A percentile compares a stretch with the other conserved stretches of the same genome.
Conservation (phyloP, 1,140 invertebrate species). For the Ephestia elutella region DNA sequence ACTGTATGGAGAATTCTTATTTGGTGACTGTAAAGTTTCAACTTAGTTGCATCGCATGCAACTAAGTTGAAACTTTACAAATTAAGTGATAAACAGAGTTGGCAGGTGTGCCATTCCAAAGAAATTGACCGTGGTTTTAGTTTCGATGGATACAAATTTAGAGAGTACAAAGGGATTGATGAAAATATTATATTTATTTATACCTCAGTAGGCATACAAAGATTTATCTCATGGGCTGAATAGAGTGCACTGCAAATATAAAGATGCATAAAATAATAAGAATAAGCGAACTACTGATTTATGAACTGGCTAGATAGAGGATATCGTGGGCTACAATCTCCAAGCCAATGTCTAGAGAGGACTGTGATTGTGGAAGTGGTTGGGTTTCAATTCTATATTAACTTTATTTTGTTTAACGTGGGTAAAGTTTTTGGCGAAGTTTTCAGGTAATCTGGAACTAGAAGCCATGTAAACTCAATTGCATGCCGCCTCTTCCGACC, state of each 20-base stretch:
- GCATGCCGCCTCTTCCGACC: background rate
- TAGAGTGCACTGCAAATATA: too few relatives aligned
- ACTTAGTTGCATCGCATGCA: background rate
- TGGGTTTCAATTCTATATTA: background rate
- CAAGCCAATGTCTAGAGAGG: too few relatives aligned
- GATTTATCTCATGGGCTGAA: too few relatives aligned
- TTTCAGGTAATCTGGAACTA: background rate
- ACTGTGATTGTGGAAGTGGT: too few relatives aligned
- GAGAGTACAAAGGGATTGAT: background rate
- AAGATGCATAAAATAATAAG: too few relatives aligned
- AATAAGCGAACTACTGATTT: too few relatives aligned
- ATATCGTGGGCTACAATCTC: too few relatives aligned
- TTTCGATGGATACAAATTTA: background rate
- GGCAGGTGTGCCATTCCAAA: background rate
- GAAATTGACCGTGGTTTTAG: background rate
- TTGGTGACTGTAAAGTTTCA: too few relatives aligned
- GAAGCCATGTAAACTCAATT: background rate
- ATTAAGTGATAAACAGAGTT: background rate
- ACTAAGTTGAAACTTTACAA: background rate
- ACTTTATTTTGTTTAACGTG: background rate
- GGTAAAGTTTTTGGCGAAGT: background rate
- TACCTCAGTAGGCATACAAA: too few relatives aligned
- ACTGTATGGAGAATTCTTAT: too few relatives aligned
- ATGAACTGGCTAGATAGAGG: too few relatives aligned
- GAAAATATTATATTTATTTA: too few relatives aligned